Evolutionary conservation across 2,888 invertebrate species (phyloP).

Genomic region (Dimorphilus gyrociliatus): DNA sequence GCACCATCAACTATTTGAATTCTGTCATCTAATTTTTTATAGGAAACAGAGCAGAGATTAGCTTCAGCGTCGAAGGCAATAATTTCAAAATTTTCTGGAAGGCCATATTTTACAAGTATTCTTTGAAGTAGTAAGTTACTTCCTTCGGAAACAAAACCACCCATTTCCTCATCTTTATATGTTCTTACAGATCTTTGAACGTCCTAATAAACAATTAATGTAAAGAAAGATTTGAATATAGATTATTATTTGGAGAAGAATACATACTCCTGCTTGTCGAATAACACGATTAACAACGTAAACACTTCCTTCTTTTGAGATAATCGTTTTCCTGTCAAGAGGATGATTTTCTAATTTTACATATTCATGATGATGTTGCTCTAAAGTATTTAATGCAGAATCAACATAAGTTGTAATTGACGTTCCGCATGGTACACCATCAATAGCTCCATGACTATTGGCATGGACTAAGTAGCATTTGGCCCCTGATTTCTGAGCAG

Average conservation of each 20-base stretch:
- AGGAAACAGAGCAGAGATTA: constrained; percentile 27
- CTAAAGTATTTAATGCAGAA: constrained; percentile 29
- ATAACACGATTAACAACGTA: constrained; percentile 27
- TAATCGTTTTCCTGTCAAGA: constrained; percentile 32
- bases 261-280: constrained; percentile 29
- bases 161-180: constrained; percentile 21
- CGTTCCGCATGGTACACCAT: constrained; percentile 36
- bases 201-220: constrained; percentile 16
- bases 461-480: constrained; percentile 35
- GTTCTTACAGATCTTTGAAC: constrained; percentile 23
- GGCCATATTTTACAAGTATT: constrained; percentile 26
- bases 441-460: constrained; percentile 35
- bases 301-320: constrained; percentile 19
- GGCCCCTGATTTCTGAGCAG: constrained; percentile 17
- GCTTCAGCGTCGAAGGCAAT: constrained; percentile 35
- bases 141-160: constrained; percentile 36
- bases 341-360: constrained; percentile 35
- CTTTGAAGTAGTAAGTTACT: constrained; percentile 35
- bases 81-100: constrained; percentile 23
- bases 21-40: constrained; percentile 29
- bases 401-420: constrained; percentile 33
- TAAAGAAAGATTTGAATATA: neutral
- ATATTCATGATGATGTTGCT: constrained; percentile 38
- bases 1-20: constrained; percentile 25
- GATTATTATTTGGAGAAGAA: too few species aligned